Base-by-base conservation (phyloP, 2,113 vertebrate species). In the Lathamus discolor region DNA sequence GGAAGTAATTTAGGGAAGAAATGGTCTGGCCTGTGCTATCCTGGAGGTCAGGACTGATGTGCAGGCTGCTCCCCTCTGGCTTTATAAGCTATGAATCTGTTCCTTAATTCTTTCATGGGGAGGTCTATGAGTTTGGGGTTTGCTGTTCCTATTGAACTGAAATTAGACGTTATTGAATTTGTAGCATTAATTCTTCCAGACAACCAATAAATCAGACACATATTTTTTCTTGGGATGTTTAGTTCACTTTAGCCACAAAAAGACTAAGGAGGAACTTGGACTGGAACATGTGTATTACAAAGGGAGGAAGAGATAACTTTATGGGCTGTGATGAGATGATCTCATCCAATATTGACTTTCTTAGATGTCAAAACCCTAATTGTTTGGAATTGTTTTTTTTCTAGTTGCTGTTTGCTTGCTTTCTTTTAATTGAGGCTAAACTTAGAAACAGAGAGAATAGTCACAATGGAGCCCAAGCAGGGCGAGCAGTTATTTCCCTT, bases 291-390 rank as follows among this genome's bases (percentile, higher is more conserved):
- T 79, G 63, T 91, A 85, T 96, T 92, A 94, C 91, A 96, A 94
- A 96, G 74, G 25, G 86, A 89, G 67, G 78, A 96, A 89, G 83
- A 95, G 88, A 95, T 94, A 95, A 81, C 66, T 97, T 96, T 96
- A 96, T 95, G 94, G 92, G 67, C 93, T 96, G 92, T 92, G 86
- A 96, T 93, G 83, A 85, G 92, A 94, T 96, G 74, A 97, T 83
- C 92, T 97, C 96, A 97, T 94, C 70, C 83, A 91, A 83, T 37
- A 69, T 80, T 91, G 84, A 49, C 78, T 96, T 96, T 93, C 78
- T 94, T 93, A 89, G 66, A 91, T 92, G 92, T 96, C 83, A 94
- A 94, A 94, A 46, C 18, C 8, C 49, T 89, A 94, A 92, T 92
- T 91, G 67, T 72, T 78, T 13, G 25, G 54, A 77, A 69, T 69